Base-by-base conservation (phyloP, 2,797 vertebrate genomes). In the Anniella stebbinsi region DNA sequence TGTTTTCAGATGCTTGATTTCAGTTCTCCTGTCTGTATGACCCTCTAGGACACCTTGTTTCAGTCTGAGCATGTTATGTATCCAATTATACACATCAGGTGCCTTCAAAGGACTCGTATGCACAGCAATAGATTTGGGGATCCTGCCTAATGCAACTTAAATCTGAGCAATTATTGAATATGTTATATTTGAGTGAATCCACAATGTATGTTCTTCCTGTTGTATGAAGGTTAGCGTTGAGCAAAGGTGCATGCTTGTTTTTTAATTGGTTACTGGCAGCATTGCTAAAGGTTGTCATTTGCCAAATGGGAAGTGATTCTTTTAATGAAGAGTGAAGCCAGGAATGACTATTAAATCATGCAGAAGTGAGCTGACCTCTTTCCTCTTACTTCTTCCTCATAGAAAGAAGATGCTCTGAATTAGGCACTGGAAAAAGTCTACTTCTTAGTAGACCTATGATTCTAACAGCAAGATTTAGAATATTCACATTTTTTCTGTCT, bases 321-420 rank as follows among this genome's bases (percentile, higher is more conserved):
- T 51, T 70, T 82, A 85, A 87, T 82, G 89, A 91, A 93, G 94
- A 36, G 57, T 80, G 91, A 96, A 85, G 60, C 89, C 91, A 86
- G 69, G 41, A 88, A 93, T 2, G 23, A 51, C 87, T 70, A 33
- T 3, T 70, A 23, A 23, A 66, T 84, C 85, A 93, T 82, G 7
- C 45, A 36, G 73, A 51, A 91, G 4, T 3, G 12, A 48, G 33
- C 0, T 0, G 0, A 75, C 2, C 21, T 38, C n/a, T 76, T 88
- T 84, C 41, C 38, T 93, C 80, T 92, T 76, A 73, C 30, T 80
- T 81, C 38, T 85, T 93, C 38, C 48, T 84, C 8, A 66, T 72
- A 48, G 45, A 77, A 87, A 81, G 54, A 86, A 41, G 1, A 28
- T 84, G 87, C 70, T 87, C 4, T 57, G 86, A 11, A 73, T 91